These are phyloP conservation scores for Monopterus albus DNA, from an alignment of 2,113 vertebrate genomes.

Conservation along the genomic window DNA sequence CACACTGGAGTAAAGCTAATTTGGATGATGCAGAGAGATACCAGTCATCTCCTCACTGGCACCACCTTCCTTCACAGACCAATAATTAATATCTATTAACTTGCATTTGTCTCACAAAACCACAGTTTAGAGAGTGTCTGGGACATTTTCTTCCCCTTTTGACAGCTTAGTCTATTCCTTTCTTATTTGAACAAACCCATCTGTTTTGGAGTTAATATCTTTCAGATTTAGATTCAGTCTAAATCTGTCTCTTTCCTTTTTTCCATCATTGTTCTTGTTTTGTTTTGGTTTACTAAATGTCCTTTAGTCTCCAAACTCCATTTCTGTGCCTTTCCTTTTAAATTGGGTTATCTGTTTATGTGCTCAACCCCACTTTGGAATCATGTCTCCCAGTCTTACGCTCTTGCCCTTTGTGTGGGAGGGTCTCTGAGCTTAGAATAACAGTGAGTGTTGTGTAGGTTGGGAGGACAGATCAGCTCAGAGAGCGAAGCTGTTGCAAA, in stretches of 20 bases:
- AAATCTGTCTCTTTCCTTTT: constrained; percentile 7
- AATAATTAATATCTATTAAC: constrained; percentile 76
- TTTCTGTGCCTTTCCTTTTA: not conserved
- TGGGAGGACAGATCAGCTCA: constrained; percentile 57
- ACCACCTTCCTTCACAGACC: constrained; percentile 38
- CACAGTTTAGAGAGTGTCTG: constrained; percentile 47
- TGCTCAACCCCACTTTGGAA: constrained; percentile 19
- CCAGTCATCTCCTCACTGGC: constrained; percentile 55
- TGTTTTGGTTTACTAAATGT: constrained; percentile 4
- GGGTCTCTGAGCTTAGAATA: constrained; percentile 65
- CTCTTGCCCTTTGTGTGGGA: constrained; percentile 59
- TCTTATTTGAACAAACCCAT: constrained; percentile 34
- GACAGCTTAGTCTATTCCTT: constrained; percentile 39
- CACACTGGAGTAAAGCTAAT: constrained; percentile 68
- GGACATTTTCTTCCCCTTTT: constrained; percentile 45
- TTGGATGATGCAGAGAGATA: constrained; percentile 27
- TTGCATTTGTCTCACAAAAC: constrained; percentile 67
- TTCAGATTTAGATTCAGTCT: constrained; percentile 11
- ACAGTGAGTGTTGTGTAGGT: constrained; percentile 69
- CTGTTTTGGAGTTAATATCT: constrained; percentile 4
- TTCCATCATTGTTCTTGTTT: not conserved
- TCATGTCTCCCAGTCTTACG: constrained; percentile 26
- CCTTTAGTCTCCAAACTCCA: not conserved
- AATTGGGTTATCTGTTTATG: not conserved
- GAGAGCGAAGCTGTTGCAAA: constrained; percentile 65